phyloP scores from a whole-genome alignment of 2,113 vertebrate genomes.

The Bubo blakistoni region DNA sequence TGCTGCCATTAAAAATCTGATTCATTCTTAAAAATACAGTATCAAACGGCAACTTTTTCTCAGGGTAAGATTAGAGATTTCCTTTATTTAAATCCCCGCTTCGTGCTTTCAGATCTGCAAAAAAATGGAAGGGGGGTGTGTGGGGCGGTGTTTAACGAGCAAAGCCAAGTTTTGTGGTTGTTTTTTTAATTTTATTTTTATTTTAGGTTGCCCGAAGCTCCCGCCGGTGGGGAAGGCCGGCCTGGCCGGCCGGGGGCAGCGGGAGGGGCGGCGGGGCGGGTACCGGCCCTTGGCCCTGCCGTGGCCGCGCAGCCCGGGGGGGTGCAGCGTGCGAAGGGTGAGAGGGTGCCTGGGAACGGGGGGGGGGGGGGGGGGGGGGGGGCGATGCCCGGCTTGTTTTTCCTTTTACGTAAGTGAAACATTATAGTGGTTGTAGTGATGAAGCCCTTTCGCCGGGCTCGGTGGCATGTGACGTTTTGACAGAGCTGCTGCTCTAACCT shows the following conservation, averaged over 20 bases:
- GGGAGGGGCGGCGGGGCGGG: neutral
- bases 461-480: conserved; percentile 63
- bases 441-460: conserved; percentile 8
- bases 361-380: neutral
- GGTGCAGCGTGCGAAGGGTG: neutral
- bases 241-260: too few species aligned
- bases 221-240: neutral
- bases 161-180: neutral
- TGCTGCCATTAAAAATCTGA: conserved; percentile 48
- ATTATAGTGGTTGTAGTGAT: conserved; percentile 2
- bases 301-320: neutral
- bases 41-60: neutral
- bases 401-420: conserved; percentile 34
- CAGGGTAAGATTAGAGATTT: neutral
- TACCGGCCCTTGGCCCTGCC: neutral
- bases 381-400: neutral
- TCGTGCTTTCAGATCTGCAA: neutral
- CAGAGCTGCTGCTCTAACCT: conserved; percentile 74
- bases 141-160: neutral
- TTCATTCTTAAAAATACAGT: neutral
- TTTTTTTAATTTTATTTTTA: neutral
- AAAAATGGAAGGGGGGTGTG: too few species aligned
- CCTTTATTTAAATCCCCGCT: neutral
- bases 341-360: neutral
- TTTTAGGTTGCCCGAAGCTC: neutral